Evolutionary conservation across 2,888 invertebrate genomes (phyloP), one percentile per base, ranked within the genome.

Genomic region (Steromphala cineraria): DNA sequence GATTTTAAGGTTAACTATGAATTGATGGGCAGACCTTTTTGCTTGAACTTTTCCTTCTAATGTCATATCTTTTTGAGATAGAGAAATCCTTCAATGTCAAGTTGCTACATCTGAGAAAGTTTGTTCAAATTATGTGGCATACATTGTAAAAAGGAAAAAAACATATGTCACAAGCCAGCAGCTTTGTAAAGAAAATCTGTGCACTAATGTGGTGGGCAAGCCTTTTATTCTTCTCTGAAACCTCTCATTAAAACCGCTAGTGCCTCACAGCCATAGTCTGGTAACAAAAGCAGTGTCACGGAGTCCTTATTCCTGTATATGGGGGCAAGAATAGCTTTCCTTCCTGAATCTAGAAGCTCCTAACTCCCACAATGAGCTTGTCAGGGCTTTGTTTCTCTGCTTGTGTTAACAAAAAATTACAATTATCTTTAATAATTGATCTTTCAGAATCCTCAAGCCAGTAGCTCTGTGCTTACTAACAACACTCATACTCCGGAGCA

Each of bases 391-490:
- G 24, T 62, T 62, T 62, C 62, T 62, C 62, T 31, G 24, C 10
- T 24, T 31, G 21, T 62, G 62, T 71, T 36, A 71, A 46, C 46
- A 46, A 40, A 71, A 71, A 71, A 15, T 71, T 36, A 71, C 71
- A 40, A 40, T 36, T 46, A 40, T 75, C 75, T 75, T 62, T 19
- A 74, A 13, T 67, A 53, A 80, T 71, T 81, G 28, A 74, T 67
- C 78, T 85, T 87, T 46, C 85, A 90, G 90, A 87, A 86, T 56
- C 87, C 86, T n/a, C 88, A 88, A 79, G 88, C 88, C 17, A 84
- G 84, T 55, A 88, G 88, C 81, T 87, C 85, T 40, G 83, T 87
- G 83, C 80, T 89, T 31, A 84, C 85, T 24, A 87, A 85, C 78
- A 87, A 85, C 80, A 84, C 85, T 17, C 28, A 81, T 17, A 83